phyloP scores from a whole-genome alignment of 2,113 vertebrate species.

The Perca schrenkii region DNA sequence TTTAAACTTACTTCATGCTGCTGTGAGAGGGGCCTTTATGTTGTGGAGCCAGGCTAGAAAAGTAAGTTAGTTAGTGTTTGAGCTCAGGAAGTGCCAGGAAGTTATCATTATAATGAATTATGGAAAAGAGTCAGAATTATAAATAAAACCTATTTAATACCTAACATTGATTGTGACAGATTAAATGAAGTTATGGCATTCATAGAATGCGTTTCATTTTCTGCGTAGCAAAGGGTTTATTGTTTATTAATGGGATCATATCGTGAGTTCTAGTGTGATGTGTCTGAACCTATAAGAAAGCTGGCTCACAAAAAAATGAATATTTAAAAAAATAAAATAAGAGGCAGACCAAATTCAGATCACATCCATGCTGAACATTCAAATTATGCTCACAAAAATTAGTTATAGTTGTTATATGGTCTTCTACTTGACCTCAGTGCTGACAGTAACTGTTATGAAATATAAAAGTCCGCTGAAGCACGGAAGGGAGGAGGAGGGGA shows the following conservation, averaged over 20 bases:
- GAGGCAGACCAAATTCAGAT: neutral
- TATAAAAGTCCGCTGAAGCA: neutral
- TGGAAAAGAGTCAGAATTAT: neutral
- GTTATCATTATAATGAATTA: neutral
- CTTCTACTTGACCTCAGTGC: neutral
- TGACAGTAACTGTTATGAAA: neutral
- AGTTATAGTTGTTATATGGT: neutral
- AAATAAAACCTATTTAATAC: neutral
- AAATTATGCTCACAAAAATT: neutral
- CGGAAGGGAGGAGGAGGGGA: too few relatives aligned
- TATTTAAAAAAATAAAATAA: neutral
- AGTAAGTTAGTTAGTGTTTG: too few relatives aligned
- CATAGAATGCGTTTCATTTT: neutral
- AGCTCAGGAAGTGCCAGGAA: too few relatives aligned
- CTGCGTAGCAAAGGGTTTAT: neutral
- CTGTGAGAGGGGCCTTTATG: neutral
- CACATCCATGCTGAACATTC: neutral
- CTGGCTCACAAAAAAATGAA: neutral
- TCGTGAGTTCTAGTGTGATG: neutral
- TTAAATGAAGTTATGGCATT: too few relatives aligned
- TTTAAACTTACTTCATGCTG: neutral
- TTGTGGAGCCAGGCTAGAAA: neutral
- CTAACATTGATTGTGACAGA: neutral
- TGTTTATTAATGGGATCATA: neutral
- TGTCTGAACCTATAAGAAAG: neutral